phyloP scores from a whole-genome alignment of 37 sponge, comb jelly and placozoan species.

The Ephydatia muelleri region DNA sequence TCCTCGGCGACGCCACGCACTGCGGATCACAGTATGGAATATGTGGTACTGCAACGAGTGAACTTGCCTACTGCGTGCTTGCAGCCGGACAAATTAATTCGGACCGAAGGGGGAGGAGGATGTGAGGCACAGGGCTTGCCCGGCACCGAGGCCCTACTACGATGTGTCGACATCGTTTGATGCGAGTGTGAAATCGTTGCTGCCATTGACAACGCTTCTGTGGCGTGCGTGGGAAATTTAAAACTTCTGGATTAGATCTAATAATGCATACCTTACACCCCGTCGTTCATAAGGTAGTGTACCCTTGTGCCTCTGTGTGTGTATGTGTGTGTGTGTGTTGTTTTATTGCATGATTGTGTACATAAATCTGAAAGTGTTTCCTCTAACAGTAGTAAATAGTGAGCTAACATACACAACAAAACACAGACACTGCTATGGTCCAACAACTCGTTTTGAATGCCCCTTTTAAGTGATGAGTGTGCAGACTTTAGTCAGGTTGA shows the following conservation, averaged over 20 bases:
- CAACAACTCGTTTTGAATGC: neutral
- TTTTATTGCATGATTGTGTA: neutral
- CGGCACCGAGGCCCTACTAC: neutral
- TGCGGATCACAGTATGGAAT: neutral
- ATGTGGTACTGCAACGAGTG: neutral
- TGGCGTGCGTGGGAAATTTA: neutral
- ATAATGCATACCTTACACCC: neutral
- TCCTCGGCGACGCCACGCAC: conserved; percentile 58
- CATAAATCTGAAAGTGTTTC: neutral
- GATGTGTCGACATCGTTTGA: neutral
- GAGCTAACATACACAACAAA: neutral
- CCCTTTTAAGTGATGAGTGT: neutral
- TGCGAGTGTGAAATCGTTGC: neutral
- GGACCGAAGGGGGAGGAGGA: neutral
- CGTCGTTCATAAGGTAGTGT: neutral
- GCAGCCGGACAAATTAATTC: conserved; percentile 57
- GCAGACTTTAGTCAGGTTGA: neutral
- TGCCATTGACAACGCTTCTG: neutral
- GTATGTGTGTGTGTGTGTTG: neutral
- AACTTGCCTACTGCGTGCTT: conserved; percentile 71
- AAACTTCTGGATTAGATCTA: neutral
- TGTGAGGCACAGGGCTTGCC: neutral
- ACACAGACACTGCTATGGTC: too few relatives aligned
- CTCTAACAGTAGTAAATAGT: neutral
- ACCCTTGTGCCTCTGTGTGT: neutral